phyloP scores from a whole-genome alignment of 2,888 invertebrate genomes.

The Amphipyra tragopoginis region DNA sequence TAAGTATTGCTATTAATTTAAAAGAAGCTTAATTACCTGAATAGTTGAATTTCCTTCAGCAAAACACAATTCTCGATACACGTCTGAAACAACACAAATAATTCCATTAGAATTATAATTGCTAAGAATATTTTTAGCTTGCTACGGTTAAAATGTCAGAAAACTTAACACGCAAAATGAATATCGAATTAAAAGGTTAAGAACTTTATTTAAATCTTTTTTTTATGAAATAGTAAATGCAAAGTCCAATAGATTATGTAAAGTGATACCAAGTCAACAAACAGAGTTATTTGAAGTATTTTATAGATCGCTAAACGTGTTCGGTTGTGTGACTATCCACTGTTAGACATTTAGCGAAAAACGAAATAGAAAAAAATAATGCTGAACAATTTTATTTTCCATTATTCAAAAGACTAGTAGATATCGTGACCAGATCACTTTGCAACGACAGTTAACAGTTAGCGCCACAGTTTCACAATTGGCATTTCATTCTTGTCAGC shows the following conservation, averaged over 20 bases:
- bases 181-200: conserved; percentile 11
- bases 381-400: conserved; percentile 20
- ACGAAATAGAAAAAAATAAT: conserved; percentile 21
- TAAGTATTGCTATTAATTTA: neutral
- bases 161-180: conserved; percentile 15
- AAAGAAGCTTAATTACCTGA: conserved; percentile 20
- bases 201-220: conserved; percentile 24
- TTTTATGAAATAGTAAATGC: conserved; percentile 19
- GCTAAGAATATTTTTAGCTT: neutral
- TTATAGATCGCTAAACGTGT: conserved; percentile 23
- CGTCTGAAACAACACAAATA: conserved; percentile 42
- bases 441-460: conserved; percentile 29
- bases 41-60: neutral
- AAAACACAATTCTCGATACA: neutral
- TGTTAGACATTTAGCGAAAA: conserved; percentile 8
- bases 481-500: conserved; percentile 35
- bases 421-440: conserved; percentile 57
- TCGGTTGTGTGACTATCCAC: conserved; percentile 14
- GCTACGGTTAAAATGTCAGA: neutral
- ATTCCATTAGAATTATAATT: conserved; percentile 19
- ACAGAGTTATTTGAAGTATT: conserved; percentile 16
- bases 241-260: conserved; percentile 31
- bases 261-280: conserved; percentile 22
- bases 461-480: conserved; percentile 26
- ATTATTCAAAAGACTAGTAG: conserved; percentile 29